Conservation (phyloP, 37 sponge, comb jelly and placozoan genomes). For the Amphimedon queenslandica region DNA sequence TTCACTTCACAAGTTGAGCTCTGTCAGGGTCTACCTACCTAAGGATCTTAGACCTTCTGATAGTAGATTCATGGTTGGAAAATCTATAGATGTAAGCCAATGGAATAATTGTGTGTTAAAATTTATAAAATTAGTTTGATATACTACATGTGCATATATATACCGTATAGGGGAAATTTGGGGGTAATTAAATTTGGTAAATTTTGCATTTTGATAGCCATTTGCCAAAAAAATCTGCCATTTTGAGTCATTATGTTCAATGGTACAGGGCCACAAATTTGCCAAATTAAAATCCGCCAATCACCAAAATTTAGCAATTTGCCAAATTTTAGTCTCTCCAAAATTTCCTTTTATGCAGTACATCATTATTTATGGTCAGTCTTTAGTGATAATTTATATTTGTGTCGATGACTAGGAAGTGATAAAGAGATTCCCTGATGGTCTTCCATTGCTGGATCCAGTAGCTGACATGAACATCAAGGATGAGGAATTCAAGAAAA, state of each 20-base stretch:
- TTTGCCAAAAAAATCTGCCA: too few species aligned
- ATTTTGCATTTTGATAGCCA: too few species aligned
- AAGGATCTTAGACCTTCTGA: slow-evolving; percentile 80
- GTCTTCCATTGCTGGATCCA: slow-evolving; percentile 88
- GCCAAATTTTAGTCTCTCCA: too few species aligned
- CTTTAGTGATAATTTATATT: background rate
- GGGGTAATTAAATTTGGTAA: too few species aligned
- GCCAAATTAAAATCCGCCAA: too few species aligned
- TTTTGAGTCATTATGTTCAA: too few species aligned
- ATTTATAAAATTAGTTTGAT: background rate
- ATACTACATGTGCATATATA: background rate
- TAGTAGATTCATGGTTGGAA: slow-evolving; percentile 45
- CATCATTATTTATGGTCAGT: background rate
- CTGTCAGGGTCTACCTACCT: slow-evolving; percentile 86
- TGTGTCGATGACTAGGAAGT: slow-evolving; percentile 75
- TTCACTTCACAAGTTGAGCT: slow-evolving; percentile 72
- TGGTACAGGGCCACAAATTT: too few species aligned
- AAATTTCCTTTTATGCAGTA: too few species aligned
- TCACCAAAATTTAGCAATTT: too few species aligned
- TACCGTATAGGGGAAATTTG: background rate
- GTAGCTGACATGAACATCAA: slow-evolving; percentile 91
- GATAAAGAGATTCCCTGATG: slow-evolving; percentile 81
- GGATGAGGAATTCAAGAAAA: slow-evolving; percentile 75
- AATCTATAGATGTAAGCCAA: slow-evolving; percentile 55
- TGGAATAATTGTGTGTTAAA: too few species aligned